phyloP scores from a whole-genome alignment of 2,113 vertebrate species.

The Zosterops borbonicus region DNA sequence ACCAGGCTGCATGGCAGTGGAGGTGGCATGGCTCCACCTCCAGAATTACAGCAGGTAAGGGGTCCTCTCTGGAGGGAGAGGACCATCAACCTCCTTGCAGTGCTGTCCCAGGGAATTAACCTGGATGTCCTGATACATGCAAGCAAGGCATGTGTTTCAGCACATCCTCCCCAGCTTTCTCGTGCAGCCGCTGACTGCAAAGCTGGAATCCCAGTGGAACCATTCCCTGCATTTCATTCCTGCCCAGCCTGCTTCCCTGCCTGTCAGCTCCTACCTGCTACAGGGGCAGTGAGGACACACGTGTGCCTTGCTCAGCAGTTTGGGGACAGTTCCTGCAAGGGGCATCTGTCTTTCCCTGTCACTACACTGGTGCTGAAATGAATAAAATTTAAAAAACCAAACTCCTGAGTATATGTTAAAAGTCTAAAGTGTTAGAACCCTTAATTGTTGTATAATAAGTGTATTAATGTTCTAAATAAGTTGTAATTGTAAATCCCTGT shows the following conservation, averaged over 20 bases:
- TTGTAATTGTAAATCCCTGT: too few relatives aligned
- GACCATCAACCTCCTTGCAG: background rate
- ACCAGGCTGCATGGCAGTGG: background rate
- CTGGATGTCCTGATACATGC: rapidly evolving
- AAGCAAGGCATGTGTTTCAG: background rate
- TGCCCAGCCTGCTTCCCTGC: background rate
- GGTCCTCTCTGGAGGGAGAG: background rate
- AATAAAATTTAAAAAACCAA: too few relatives aligned
- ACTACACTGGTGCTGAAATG: rapidly evolving
- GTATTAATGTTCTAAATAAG: too few relatives aligned
- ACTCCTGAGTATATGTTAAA: too few relatives aligned
- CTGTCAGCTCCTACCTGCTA: background rate
- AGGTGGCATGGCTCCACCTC: rapidly evolving
- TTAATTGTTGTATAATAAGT: too few relatives aligned
- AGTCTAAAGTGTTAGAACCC: too few relatives aligned
- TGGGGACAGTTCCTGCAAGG: rapidly evolving
- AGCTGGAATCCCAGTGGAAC: rapidly evolving
- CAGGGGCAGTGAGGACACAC: rapidly evolving
- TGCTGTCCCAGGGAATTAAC: background rate
- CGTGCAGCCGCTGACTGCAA: background rate
- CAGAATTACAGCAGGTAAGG: rapidly evolving
- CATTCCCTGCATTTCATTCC: rapidly evolving
- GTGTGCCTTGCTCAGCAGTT: rapidly evolving
- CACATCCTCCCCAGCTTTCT: background rate
- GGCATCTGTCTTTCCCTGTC: rapidly evolving